Percentiles rank a stretch among this genome's conserved stretches.
These are phyloP conservation scores for Coptodon rendalli DNA, from an alignment of 2,113 vertebrate genomes.

Conservation along the genomic window DNA sequence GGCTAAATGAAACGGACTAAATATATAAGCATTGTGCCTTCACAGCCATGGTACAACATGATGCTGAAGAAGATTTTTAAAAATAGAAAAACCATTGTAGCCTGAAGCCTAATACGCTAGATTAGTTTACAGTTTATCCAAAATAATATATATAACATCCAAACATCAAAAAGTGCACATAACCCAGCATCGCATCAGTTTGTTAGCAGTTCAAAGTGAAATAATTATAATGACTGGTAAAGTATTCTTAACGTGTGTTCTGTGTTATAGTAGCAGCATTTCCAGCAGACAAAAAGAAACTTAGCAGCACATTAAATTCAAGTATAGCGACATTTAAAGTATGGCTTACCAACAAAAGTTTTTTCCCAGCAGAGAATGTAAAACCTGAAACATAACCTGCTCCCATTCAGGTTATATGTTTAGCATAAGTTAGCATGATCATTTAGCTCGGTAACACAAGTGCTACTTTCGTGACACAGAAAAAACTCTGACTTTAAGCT, in stretches of 20 bases:
- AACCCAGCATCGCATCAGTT: not conserved
- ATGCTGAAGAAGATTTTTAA: not conserved
- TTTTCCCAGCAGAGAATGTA: accelerated
- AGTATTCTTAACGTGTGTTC: not conserved
- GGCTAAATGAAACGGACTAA: accelerated
- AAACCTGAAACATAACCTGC: no score
- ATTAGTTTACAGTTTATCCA: not conserved
- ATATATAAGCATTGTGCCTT: not conserved
- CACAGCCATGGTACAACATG: not conserved
- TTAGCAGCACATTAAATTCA: not conserved
- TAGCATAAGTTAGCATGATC: not conserved
- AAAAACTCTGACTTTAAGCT: not conserved
- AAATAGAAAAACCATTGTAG: not conserved
- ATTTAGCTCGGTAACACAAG: not conserved
- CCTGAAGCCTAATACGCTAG: accelerated
- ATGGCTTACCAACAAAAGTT: accelerated
- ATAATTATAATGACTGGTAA: not conserved
- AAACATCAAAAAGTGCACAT: not conserved
- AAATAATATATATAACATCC: not conserved
- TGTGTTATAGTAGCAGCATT: not conserved
- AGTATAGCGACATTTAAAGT: not conserved
- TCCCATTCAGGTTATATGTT: not conserved
- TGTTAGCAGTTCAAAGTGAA: not conserved
- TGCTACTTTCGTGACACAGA: not conserved
- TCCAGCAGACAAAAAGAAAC: not conserved